Conservation (phyloP, 2,888 invertebrate species). For the Drosophila silvestris region DNA sequence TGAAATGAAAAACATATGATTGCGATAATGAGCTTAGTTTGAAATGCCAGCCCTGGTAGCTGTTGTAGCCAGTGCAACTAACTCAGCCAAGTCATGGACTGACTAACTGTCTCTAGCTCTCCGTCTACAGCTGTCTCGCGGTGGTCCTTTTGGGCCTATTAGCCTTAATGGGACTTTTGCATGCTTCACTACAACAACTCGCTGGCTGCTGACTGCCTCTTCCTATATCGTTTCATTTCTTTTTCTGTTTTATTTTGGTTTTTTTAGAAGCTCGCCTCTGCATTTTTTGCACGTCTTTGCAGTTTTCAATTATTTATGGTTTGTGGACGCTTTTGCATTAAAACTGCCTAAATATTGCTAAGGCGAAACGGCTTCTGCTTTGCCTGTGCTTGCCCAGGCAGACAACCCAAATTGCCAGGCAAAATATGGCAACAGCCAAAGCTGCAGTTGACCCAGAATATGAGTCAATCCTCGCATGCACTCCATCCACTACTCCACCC, state of each 20-base stretch:
- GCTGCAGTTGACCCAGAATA: slow-evolving; percentile 63
- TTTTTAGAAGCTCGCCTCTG: slow-evolving; percentile 47
- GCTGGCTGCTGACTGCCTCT: slow-evolving; percentile 50
- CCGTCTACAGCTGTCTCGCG: slow-evolving; percentile 41
- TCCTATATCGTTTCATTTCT: slow-evolving; percentile 43
- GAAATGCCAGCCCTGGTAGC: slow-evolving; percentile 44
- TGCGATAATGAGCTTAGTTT: neutral
- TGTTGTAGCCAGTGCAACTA: slow-evolving; percentile 46
- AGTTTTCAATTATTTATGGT: slow-evolving; percentile 81
- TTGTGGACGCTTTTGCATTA: slow-evolving; percentile 76
- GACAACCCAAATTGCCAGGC: slow-evolving; percentile 61
- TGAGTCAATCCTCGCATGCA: slow-evolving; percentile 61
- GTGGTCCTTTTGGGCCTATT: slow-evolving; percentile 73
- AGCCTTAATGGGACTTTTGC: slow-evolving; percentile 78
- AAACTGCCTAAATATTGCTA: slow-evolving; percentile 75
- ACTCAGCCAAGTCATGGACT: slow-evolving; percentile 57
- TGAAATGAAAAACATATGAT: neutral
- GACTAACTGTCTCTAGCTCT: slow-evolving; percentile 51
- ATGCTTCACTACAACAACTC: slow-evolving; percentile 73
- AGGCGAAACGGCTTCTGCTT: slow-evolving; percentile 33
- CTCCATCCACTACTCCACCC: neutral
- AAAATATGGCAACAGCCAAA: slow-evolving; percentile 55
- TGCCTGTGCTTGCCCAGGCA: slow-evolving; percentile 33
- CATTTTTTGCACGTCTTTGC: slow-evolving; percentile 76
- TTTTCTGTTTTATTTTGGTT: neutral